phyloP scores from a whole-genome alignment of 2,113 vertebrate genomes.

The Pituophis catenifer region DNA sequence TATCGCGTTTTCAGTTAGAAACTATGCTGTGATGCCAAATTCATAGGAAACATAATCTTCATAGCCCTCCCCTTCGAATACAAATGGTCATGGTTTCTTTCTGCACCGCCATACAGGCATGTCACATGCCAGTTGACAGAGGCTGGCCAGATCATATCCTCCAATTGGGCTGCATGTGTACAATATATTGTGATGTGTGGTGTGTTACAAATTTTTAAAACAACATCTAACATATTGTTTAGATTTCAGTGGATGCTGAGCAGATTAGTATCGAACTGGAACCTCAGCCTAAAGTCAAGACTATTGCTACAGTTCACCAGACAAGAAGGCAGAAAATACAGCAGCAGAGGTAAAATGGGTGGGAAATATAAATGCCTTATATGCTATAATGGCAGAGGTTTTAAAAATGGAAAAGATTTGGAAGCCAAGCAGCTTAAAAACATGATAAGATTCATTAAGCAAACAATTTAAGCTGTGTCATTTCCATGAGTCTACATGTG shows the following conservation, averaged over 20 bases:
- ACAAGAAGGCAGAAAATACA: slow-evolving; percentile 82
- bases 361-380: neutral
- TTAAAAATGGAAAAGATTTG: neutral
- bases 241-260: slow-evolving; percentile 85
- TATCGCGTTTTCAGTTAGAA: neutral
- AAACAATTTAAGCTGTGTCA: neutral
- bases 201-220: neutral
- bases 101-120: neutral
- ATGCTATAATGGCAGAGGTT: neutral
- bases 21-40: neutral
- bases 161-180: no score
- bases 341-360: slow-evolving; percentile 73
- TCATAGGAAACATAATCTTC: neutral
- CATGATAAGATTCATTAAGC: neutral
- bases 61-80: neutral
- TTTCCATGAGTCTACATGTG: neutral
- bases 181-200: neutral
- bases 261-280: slow-evolving; percentile 84
- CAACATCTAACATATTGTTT: slow-evolving; percentile 21
- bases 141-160: no score
- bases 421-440: neutral
- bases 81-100: neutral
- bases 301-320: slow-evolving; percentile 80
- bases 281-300: slow-evolving; percentile 75
- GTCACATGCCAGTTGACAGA: neutral